Conservation (phyloP, 2,113 vertebrate genomes). For the Syrmaticus mikado region DNA sequence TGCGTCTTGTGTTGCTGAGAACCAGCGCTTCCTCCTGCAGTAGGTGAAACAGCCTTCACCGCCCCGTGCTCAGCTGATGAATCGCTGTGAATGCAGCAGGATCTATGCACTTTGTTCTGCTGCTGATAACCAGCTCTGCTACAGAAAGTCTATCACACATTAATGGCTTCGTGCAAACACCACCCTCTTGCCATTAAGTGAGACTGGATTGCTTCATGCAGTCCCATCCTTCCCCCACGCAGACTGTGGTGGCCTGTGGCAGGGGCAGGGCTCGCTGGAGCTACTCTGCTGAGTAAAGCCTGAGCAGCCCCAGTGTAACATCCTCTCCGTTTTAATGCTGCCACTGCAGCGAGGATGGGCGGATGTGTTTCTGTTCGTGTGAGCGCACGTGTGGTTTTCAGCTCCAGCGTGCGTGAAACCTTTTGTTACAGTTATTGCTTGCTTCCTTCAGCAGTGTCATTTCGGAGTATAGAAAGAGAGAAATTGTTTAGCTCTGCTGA, state of each 20-base stretch:
- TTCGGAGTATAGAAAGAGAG: not conserved
- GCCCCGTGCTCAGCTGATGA: not conserved
- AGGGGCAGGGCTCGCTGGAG: not conserved
- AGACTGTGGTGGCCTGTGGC: not conserved
- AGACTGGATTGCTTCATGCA: rapidly evolving
- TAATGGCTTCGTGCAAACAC: rapidly evolving
- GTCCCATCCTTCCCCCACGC: not conserved
- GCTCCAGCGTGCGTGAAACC: not conserved
- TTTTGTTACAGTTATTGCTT: not conserved
- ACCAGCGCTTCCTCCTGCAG: not conserved
- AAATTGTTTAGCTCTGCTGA: not conserved
- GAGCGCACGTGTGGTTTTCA: conserved; percentile 30
- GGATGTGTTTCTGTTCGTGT: not conserved
- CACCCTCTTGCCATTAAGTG: not conserved
- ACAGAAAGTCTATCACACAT: not conserved
- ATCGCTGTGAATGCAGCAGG: not conserved
- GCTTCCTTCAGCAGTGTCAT: not conserved
- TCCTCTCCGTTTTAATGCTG: not conserved
- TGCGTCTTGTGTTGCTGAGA: not conserved
- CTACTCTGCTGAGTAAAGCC: conserved; percentile 4
- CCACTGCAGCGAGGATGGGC: not conserved
- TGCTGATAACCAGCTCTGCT: not conserved
- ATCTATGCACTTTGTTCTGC: not conserved
- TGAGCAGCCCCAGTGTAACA: not conserved
- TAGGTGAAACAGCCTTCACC: rapidly evolving